A percentile compares a stretch with the other conserved stretches of the same genome.
Evolutionary conservation across 2,888 invertebrate species (phyloP).

Genomic region (Cryptocephalus moraei): DNA sequence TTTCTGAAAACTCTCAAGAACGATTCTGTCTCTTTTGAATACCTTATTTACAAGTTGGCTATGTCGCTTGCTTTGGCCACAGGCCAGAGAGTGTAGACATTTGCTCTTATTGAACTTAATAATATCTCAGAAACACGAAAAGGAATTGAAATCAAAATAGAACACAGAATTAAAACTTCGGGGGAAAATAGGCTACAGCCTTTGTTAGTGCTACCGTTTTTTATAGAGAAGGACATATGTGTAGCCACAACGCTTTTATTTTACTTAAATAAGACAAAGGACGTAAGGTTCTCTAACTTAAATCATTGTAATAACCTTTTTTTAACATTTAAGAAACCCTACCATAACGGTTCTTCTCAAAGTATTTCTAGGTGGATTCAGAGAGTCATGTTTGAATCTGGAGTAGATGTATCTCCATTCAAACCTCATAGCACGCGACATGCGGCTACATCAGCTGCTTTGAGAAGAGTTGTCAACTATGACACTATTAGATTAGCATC

Average conservation of each 20-base stretch:
- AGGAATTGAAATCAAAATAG: not conserved
- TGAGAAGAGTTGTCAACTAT: constrained; percentile 12
- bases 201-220: not conserved
- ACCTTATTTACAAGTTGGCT: no score
- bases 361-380: constrained; percentile 10
- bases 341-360: constrained; percentile 1
- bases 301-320: not conserved
- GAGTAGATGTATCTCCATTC: constrained; percentile 15
- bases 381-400: constrained; percentile 10
- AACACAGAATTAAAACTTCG: not conserved
- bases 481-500: constrained; percentile 14
- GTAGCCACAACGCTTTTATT: constrained; percentile 5
- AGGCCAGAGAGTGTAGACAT: no score
- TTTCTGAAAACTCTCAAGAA: no score
- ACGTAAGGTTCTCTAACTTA: constrained; percentile 3
- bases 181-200: not conserved
- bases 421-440: constrained; percentile 18
- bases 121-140: no score
- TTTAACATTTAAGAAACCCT: not conserved
- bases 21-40: no score
- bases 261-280: no score
- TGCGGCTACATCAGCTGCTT: constrained; percentile 19
- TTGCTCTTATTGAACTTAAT: no score
- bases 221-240: constrained; percentile 5
- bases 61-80: no score